Conservation (phyloP, 2,888 invertebrate species). For the Papilio protenor region DNA sequence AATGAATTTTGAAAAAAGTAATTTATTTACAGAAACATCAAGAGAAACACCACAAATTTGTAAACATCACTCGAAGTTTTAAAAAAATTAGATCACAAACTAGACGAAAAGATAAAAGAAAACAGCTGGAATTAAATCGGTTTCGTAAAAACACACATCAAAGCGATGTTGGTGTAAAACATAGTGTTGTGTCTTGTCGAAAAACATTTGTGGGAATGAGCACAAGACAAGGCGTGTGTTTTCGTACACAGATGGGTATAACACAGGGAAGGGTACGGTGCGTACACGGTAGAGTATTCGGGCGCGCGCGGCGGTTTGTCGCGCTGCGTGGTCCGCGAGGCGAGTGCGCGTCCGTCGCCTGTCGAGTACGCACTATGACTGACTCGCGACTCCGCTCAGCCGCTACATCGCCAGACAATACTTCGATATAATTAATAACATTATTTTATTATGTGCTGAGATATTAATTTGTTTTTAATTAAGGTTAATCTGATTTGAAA, state of each 20-base stretch:
- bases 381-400: constrained; percentile 44
- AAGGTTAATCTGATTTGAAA: background rate
- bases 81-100: background rate
- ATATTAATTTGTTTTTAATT: constrained; percentile 1
- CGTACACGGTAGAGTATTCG: constrained; percentile 58
- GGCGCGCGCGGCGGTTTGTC: constrained; percentile 57
- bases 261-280: constrained; percentile 54
- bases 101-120: constrained; percentile 10
- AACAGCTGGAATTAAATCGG: background rate
- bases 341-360: constrained; percentile 57
- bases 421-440: constrained; percentile 4
- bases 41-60: constrained; percentile 4
- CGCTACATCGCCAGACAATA: constrained; percentile 20
- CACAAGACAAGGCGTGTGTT: constrained; percentile 36
- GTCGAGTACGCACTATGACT: constrained; percentile 56
- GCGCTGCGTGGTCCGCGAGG: constrained; percentile 53
- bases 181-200: constrained; percentile 25
- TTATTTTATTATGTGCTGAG: constrained; percentile 1
- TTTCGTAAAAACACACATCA: constrained; percentile 10
- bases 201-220: constrained; percentile 9
- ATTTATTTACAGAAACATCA: constrained; percentile 8
- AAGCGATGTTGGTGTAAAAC: constrained; percentile 13
- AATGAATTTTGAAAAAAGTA: constrained; percentile 19
- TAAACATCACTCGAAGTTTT: constrained; percentile 1
- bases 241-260: constrained; percentile 39